Conservation (phyloP, 30 jellyfish, hydroid and myxozoan genomes). For the Aurelia aurita region DNA sequence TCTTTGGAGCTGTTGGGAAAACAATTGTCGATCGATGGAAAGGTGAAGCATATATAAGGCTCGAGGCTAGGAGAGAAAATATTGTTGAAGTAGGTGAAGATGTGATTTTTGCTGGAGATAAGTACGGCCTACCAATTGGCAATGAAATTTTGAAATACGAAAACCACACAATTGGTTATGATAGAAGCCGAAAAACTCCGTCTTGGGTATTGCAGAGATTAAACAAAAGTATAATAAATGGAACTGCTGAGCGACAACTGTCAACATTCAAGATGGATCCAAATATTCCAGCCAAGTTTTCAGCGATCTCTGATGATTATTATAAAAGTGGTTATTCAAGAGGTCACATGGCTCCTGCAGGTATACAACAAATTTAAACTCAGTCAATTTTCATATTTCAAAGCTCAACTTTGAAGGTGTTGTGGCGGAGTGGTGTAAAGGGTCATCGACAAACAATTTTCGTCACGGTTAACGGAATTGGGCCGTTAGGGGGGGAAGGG, state of each 20-base stretch:
- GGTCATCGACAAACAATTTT: too few relatives aligned
- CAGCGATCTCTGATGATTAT: slow-evolving; percentile 77
- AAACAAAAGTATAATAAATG: slow-evolving; percentile 37
- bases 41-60: not conserved
- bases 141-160: slow-evolving; percentile 35
- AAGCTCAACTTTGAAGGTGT: too few relatives aligned
- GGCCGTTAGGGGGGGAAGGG: too few relatives aligned
- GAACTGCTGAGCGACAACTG: slow-evolving; percentile 63
- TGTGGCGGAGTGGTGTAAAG: too few relatives aligned
- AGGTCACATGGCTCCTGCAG: slow-evolving; percentile 96
- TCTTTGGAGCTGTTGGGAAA: slow-evolving; percentile 47
- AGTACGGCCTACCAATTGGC: slow-evolving; percentile 77
- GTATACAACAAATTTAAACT: too few relatives aligned
- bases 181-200: slow-evolving; percentile 73
- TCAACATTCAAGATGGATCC: slow-evolving; percentile 71
- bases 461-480: too few relatives aligned
- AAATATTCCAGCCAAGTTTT: slow-evolving; percentile 54
- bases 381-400: too few relatives aligned
- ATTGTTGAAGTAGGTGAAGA: not conserved
- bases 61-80: not conserved
- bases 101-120: not conserved
- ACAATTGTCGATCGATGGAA: slow-evolving; percentile 17
- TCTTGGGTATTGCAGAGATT: slow-evolving; percentile 80
- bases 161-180: slow-evolving; percentile 66
- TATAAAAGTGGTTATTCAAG: slow-evolving; percentile 73